A percentile compares a stretch with the other conserved stretches of the same genome.
These are phyloP conservation scores for Lucilia cuprina DNA, from an alignment of 1,140 invertebrate genomes.

Conservation along the genomic window DNA sequence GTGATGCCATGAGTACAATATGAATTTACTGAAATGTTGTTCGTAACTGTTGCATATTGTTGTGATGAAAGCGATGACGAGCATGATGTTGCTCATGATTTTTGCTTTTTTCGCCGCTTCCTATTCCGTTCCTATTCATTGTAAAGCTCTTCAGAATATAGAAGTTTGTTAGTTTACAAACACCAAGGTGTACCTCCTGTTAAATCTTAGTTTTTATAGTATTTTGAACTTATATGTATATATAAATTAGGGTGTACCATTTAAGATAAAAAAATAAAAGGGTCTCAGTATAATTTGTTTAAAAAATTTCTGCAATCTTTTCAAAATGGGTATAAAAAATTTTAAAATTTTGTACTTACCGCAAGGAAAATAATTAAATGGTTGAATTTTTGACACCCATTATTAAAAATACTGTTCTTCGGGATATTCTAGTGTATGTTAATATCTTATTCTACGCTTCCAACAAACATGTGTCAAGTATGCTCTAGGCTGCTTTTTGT, in stretches of 20 bases:
- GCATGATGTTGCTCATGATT: background rate
- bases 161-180: background rate
- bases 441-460: background rate
- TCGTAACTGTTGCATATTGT: constrained; percentile 8
- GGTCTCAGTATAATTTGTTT: too few relatives aligned
- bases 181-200: background rate
- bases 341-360: too few relatives aligned
- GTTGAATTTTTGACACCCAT: too few relatives aligned
- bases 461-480: background rate
- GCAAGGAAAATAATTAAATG: too few relatives aligned
- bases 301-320: too few relatives aligned
- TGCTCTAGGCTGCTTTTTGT: background rate
- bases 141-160: background rate
- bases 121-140: background rate
- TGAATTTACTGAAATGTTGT: background rate
- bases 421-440: too few relatives aligned
- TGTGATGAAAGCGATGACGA: background rate
- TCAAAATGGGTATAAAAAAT: too few relatives aligned
- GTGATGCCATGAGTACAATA: background rate
- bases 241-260: too few relatives aligned
- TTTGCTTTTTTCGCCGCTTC: background rate
- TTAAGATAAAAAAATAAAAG: too few relatives aligned
- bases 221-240: background rate
- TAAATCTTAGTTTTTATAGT: background rate
- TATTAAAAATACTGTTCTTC: too few relatives aligned